Base-by-base conservation (phyloP, 2,888 invertebrate genomes). In the Synanthedon tipuliformis region DNA sequence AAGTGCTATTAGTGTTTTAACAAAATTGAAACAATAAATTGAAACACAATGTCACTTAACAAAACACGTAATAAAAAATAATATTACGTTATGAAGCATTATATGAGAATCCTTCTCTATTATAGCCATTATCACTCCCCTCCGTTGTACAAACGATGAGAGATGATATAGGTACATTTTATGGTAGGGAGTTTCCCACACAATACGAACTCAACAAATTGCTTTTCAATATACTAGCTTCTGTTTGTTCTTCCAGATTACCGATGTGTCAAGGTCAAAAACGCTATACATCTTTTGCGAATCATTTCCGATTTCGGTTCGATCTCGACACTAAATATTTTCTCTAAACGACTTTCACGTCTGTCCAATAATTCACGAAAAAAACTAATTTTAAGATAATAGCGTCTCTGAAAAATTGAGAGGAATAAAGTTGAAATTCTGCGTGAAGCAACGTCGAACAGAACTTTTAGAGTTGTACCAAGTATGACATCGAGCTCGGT, bases 341-440 rank as follows among this genome's bases (percentile, higher is more conserved):
- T n/a, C 13, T 4, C 45, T 7, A 15, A 45, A 45, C 45, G 45
- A 45, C 45, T 45, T 45, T 49, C 61, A 60, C 59, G 60, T 60
- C 53, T 50, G 41, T 50, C 40, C 50, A 54, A 56, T 60, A 58
- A 64, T 61, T 64, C 62, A 66, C 64, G 62, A 61, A 63, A 66
- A n/a, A 71, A 45, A 61, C 66, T 68, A 68, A 70, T 71, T 69
- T 69, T 5, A 8, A 45, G 45, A 45, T 13, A 45, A 45, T 45
- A 45, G n/a, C n/a, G 7, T 15, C 13, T 11, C 45, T 34, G 34
- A 34, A 34, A 45, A 45, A 13, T 45, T 8, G 45, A 13, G n/a
- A 15, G 15, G 45, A 13, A 45, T 45, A 13, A 41, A 13, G 41
- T n/a, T 41, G 45, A 15, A 45, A 1, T 13, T 45, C 10, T 45